A percentile compares a stretch with the other conserved stretches of the same genome.
phyloP scores from a whole-genome alignment of 1,140 invertebrate genomes.

The Halotydeus destructor region DNA sequence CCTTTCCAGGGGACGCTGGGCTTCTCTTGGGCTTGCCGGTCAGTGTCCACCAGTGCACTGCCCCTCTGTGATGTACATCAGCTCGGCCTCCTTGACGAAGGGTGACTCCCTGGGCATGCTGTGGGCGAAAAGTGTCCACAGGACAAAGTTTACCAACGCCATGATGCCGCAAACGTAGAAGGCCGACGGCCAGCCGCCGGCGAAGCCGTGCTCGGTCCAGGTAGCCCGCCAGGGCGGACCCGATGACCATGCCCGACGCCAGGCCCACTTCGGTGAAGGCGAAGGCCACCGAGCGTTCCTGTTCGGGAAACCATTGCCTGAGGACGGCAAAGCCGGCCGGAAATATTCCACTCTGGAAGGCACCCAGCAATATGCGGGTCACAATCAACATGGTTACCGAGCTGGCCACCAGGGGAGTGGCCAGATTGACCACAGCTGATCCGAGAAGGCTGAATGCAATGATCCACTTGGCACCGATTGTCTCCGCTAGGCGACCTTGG shows the following conservation, averaged over 20 bases:
- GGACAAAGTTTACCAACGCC: too few relatives aligned
- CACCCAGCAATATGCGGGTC: slow-evolving; percentile 10
- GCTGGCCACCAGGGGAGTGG: slow-evolving; percentile 10
- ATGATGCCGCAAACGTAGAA: slow-evolving; percentile 51
- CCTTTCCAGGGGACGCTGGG: too few relatives aligned
- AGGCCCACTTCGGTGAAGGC: slow-evolving; percentile 5
- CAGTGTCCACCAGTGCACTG: too few relatives aligned
- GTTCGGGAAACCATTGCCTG: slow-evolving; percentile 17
- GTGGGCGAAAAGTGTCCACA: too few relatives aligned
- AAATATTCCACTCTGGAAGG: slow-evolving; percentile 20
- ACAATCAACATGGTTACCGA: slow-evolving; percentile 9
- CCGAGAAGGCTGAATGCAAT: slow-evolving; percentile 33
- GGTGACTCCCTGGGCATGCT: too few relatives aligned
- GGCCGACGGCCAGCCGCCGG: slow-evolving; percentile 56
- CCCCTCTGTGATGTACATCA: too few relatives aligned
- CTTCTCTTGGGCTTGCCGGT: too few relatives aligned
- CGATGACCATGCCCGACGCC: slow-evolving; percentile 20
- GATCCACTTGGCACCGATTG: slow-evolving; percentile 61
- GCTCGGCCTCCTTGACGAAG: too few relatives aligned
- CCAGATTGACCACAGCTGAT: slow-evolving; percentile 8
- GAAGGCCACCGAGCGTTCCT: slow-evolving; percentile 9
- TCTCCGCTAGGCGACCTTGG: slow-evolving; percentile 49
- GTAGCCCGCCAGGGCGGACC: slow-evolving; percentile 19
- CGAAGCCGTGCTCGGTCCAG: slow-evolving; percentile 25
- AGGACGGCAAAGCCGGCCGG: slow-evolving; percentile 23